These are phyloP conservation scores for Sepioteuthis lessoniana DNA, from an alignment of 2,888 invertebrate genomes.

Conservation along the genomic window DNA sequence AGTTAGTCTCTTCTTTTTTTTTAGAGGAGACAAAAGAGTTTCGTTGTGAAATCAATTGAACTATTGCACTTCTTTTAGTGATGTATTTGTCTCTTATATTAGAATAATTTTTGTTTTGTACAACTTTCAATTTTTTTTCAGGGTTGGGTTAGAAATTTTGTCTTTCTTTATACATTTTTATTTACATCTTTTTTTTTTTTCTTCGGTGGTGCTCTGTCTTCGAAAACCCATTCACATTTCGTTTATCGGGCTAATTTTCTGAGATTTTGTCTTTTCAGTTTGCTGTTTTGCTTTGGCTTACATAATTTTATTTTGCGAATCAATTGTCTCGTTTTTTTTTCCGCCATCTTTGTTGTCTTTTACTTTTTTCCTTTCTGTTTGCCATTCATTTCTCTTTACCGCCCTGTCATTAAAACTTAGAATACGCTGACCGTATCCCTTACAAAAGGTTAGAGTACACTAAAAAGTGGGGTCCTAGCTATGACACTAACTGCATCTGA, in stretches of 20 bases:
- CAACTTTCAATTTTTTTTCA: not conserved
- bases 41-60: not conserved
- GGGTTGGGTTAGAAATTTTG: not conserved
- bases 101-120: not conserved
- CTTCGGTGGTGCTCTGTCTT: not conserved
- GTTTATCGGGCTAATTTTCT: conserved; percentile 1
- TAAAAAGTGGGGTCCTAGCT: too few species aligned
- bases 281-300: not conserved
- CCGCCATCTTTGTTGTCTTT: not conserved
- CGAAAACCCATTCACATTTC: not conserved
- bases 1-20: not conserved
- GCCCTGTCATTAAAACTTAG: too few species aligned
- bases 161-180: not conserved
- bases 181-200: not conserved
- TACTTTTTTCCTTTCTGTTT: too few species aligned
- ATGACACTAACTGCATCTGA: too few species aligned
- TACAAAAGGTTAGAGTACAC: too few species aligned
- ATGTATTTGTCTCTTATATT: too few species aligned
- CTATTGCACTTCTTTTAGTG: not conserved
- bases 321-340: not conserved
- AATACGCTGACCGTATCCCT: too few species aligned
- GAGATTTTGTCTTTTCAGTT: not conserved
- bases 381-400: too few species aligned
- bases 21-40: not conserved
- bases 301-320: not conserved